Percentiles rank a stretch among this genome's conserved stretches.
phyloP scores from a whole-genome alignment of 2,113 vertebrate species.

The Recurvirostra avosetta region DNA sequence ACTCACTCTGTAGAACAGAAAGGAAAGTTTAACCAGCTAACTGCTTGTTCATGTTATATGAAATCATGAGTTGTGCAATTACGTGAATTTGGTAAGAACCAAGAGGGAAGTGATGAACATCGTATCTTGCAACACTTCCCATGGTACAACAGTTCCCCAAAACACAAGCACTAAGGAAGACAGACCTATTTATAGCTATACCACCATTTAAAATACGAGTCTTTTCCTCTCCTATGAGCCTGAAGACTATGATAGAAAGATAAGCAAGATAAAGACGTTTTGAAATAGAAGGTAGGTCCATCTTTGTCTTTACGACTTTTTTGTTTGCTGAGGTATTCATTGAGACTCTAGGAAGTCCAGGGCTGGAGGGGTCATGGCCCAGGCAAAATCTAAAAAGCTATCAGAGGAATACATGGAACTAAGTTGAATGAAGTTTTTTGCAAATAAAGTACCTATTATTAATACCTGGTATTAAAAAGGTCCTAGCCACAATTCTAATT shows the following conservation, averaged over 20 bases:
- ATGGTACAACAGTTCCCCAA: not conserved
- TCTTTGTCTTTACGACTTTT: not conserved
- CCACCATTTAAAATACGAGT: not conserved
- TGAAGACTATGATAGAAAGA: not conserved
- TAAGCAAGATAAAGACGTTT: not conserved
- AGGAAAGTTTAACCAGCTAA: not conserved
- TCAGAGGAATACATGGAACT: not conserved
- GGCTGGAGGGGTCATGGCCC: not conserved
- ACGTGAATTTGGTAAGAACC: not conserved
- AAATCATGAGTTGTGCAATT: not conserved
- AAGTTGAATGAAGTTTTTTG: not conserved
- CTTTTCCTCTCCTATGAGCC: not conserved
- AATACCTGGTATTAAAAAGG: not conserved
- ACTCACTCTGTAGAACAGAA: not conserved
- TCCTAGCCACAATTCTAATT: not conserved
- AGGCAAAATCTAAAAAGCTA: not conserved
- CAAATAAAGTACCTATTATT: not conserved
- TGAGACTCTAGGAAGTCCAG: not conserved
- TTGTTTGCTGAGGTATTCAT: not conserved
- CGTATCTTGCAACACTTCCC: conserved; percentile 27
- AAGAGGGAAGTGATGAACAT: conserved; percentile 16
- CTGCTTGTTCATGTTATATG: not conserved
- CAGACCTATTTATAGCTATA: not conserved
- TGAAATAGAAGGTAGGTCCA: conserved; percentile 16
- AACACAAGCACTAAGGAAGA: not conserved